Evolutionary conservation across 1,140 invertebrate genomes (phyloP), one percentile per base, ranked within the genome.

Genomic region (Orchestia grillus): DNA sequence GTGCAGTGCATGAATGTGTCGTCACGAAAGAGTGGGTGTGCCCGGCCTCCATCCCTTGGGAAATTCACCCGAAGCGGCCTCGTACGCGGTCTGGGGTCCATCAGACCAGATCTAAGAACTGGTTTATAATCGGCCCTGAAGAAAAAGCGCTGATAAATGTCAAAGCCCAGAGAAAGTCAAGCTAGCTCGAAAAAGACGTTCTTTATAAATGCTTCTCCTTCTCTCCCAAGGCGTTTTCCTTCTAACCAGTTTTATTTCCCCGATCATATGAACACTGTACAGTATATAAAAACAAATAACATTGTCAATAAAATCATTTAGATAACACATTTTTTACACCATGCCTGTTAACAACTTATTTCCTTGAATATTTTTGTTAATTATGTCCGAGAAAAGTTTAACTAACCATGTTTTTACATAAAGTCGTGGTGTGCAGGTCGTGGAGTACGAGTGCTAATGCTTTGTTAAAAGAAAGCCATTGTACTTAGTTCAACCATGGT

Each of bases 71-170:
- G 11, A 77, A 77, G 11, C 62, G 62, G 28, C 62, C 62, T 77
- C 62, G 62, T 77, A 15, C 62, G 62, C 36, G 36, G 47, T 6
- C 6, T 53, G 47, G 6, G 47, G 62, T 19, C 43, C 41, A 43
- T 42, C 43, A 90, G 88, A 90, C 41, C 88, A 90, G 88, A 90
- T 90, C 88, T 90, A 8, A 90, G 43, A 90, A 90, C 88, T 90
- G 88, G 88, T 90, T 90, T 90, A 43, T 90, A 90, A 90, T 90
- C 88, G n/a, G n/a, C n/a, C 88, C 11, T 42, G 88, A 90, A 28
- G 43, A 90, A 90, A 90, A 90, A 41, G 36, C 62, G 15, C 28
- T 19, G 62, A 77, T 77, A 77, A 90, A 90, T 90, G 88, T 90
- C 88, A 90, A 41, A n/a, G 11, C 88, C 42, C 43, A 90, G 88